Conservation (phyloP, 2,888 invertebrate species). For the Piscicola geometra region DNA sequence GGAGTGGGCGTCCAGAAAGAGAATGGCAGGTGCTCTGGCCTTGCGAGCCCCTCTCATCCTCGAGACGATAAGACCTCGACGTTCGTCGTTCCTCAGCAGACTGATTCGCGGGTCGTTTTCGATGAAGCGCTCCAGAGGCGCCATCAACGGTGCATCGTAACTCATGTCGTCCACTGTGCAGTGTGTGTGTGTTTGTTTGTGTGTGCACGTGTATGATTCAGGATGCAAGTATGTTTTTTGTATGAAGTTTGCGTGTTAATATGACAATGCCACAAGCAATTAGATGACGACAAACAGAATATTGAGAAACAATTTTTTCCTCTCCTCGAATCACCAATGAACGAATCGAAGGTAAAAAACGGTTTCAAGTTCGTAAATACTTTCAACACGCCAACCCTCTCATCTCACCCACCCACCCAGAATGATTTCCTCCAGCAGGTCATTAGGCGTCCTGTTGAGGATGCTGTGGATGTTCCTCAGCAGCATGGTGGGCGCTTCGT, state of each 20-base stretch:
- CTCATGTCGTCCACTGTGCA: slow-evolving; percentile 39
- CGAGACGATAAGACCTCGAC: slow-evolving; percentile 42
- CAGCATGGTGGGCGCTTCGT: slow-evolving; percentile 42
- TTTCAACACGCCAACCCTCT: background rate
- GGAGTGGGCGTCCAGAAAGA: slow-evolving; percentile 44
- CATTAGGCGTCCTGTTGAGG: slow-evolving; percentile 40
- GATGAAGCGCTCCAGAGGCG: slow-evolving; percentile 41
- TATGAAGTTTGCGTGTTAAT: too few species aligned
- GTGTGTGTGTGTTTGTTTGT: too few species aligned
- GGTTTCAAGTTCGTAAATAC: background rate
- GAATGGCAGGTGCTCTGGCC: slow-evolving; percentile 39
- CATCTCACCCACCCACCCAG: slow-evolving; percentile 4
- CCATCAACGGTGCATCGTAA: slow-evolving; percentile 36
- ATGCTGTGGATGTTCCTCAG: slow-evolving; percentile 46
- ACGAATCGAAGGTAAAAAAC: background rate
- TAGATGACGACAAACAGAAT: too few species aligned
- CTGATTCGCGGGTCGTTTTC: slow-evolving; percentile 41
- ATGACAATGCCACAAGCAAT: too few species aligned
- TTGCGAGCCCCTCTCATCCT: slow-evolving; percentile 41
- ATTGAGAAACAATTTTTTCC: too few species aligned
- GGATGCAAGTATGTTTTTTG: too few species aligned
- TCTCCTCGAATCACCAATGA: background rate
- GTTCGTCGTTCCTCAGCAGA: slow-evolving; percentile 40
- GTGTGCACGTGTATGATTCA: too few species aligned
- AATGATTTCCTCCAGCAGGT: slow-evolving; percentile 41